Conservation (phyloP, 1,140 invertebrate genomes). For the Diabrotica virgifera region DNA sequence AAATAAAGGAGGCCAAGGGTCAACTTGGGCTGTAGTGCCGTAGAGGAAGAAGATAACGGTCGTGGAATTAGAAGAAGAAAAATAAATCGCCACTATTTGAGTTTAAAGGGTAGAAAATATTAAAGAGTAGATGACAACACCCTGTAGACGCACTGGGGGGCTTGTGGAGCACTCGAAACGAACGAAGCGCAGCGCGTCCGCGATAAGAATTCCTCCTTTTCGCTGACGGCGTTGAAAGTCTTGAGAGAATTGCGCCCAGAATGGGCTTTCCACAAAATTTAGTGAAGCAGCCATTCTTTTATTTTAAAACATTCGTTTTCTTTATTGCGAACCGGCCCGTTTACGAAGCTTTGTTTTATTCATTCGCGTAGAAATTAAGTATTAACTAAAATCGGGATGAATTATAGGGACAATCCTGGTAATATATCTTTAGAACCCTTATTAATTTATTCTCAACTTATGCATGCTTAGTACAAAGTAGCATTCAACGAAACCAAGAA, state of each 20-base stretch:
- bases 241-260: slow-evolving; percentile 16
- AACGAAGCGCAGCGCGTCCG: background rate
- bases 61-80: too few species aligned
- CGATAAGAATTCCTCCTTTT: slow-evolving; percentile 13
- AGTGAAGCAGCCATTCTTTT: slow-evolving; percentile 10
- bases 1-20: too few species aligned
- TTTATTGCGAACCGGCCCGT: slow-evolving; percentile 4
- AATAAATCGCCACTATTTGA: too few species aligned
- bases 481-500: too few species aligned
- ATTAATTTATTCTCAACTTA: too few species aligned
- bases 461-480: too few species aligned
- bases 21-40: too few species aligned
- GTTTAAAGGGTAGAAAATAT: too few species aligned
- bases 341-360: slow-evolving; percentile 15
- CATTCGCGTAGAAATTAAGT: slow-evolving; percentile 11
- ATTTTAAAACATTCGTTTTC: slow-evolving; percentile 15
- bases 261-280: slow-evolving; percentile 23
- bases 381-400: slow-evolving; percentile 7
- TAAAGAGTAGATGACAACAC: too few species aligned
- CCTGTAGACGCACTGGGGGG: background rate
- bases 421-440: background rate
- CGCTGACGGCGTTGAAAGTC: slow-evolving; percentile 11
- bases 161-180: background rate
- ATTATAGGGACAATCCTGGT: background rate
- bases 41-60: too few species aligned